Evolutionary conservation across 2,888 invertebrate species (phyloP).

Genomic region (Hetaerina titia): DNA sequence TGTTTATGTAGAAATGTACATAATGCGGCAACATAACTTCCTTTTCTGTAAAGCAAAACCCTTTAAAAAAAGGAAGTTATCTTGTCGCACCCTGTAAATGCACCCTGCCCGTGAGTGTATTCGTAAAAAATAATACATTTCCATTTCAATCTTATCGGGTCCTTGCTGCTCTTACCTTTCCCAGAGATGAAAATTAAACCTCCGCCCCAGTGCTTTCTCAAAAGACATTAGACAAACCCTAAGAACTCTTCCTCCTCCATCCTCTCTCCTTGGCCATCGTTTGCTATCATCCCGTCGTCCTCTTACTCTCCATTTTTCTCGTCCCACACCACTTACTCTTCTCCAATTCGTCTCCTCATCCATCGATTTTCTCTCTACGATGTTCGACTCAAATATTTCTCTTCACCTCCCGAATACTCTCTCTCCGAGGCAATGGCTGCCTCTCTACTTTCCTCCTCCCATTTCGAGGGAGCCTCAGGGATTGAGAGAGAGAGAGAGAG

Average conservation of each 20-base stretch:
- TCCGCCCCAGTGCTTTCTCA: neutral
- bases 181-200: neutral
- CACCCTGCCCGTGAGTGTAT: no score
- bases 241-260: neutral
- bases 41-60: no score
- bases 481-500: neutral
- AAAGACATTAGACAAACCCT: neutral
- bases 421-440: neutral
- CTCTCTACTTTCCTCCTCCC: neutral
- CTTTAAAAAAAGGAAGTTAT: no score
- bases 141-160: neutral
- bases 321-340: neutral
- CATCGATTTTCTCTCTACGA: neutral
- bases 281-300: no score
- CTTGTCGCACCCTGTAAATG: no score
- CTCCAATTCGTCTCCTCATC: neutral
- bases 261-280: neutral
- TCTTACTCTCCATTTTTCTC: neutral
- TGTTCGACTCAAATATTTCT: neutral
- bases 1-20: no score
- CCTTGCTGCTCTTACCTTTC: no score
- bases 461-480: neutral
- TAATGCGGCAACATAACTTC: no score
- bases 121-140: neutral
- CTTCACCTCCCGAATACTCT: neutral